These are phyloP conservation scores for Aspidiotus destructor DNA, from an alignment of 2,888 invertebrate species.

Conservation along the genomic window DNA sequence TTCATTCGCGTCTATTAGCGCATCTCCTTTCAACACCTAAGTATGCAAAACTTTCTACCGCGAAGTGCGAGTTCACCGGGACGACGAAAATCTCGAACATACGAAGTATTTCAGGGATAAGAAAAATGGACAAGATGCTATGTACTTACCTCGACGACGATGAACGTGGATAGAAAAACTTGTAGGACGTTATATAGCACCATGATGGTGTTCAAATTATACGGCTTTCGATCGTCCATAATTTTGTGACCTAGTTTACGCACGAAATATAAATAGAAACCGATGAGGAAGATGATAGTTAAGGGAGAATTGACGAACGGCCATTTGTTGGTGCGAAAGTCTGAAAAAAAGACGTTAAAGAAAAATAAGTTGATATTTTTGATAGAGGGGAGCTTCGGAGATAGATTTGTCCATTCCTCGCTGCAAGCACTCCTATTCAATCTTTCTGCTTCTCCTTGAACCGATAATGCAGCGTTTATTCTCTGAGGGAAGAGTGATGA, in stretches of 20 bases:
- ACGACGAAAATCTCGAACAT: too few species aligned
- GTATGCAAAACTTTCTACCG: too few species aligned
- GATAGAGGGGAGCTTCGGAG: too few species aligned
- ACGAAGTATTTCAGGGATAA: too few species aligned
- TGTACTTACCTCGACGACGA: slow-evolving; percentile 27
- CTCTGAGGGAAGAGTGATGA: too few species aligned
- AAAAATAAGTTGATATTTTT: neutral
- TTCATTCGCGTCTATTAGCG: too few species aligned
- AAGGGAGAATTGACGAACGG: slow-evolving; percentile 22
- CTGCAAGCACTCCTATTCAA: too few species aligned
- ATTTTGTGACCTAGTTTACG: slow-evolving; percentile 26
- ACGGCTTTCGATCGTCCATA: slow-evolving; percentile 31
- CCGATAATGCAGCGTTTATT: too few species aligned
- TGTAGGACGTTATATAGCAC: slow-evolving; percentile 32
- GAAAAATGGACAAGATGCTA: neutral
- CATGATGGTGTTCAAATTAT: slow-evolving; percentile 27
- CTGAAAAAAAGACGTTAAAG: slow-evolving; percentile 12
- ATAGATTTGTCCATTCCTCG: too few species aligned
- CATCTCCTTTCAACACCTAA: too few species aligned
- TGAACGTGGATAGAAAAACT: slow-evolving; percentile 22
- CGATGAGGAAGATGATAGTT: slow-evolving; percentile 21
- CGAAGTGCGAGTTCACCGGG: too few species aligned
- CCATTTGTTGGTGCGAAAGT: slow-evolving; percentile 27
- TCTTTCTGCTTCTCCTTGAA: too few species aligned
- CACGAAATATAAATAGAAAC: slow-evolving; percentile 15